phyloP scores from a whole-genome alignment of 2,888 invertebrate genomes.

The Nephrotoma guestfalica region DNA sequence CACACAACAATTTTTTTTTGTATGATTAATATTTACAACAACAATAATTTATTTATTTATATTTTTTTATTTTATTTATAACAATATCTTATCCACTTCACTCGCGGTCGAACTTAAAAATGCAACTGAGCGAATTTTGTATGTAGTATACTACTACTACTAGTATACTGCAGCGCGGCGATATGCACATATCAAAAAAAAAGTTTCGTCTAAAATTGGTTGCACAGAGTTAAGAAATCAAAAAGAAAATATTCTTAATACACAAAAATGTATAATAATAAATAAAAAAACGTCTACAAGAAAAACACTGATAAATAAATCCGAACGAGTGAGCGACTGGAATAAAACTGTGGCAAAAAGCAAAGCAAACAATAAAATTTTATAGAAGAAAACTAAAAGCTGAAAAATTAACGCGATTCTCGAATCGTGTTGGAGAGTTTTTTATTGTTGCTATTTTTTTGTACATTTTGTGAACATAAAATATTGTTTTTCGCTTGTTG shows the following conservation, averaged over 20 bases:
- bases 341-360: background rate
- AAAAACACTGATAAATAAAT: background rate
- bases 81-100: background rate
- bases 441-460: background rate
- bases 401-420: background rate
- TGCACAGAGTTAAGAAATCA: background rate
- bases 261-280: background rate
- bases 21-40: background rate
- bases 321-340: background rate
- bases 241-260: background rate
- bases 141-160: background rate
- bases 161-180: background rate
- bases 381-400: background rate
- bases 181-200: background rate
- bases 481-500: background rate
- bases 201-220: background rate
- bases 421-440: background rate
- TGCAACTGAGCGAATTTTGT: background rate
- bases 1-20: background rate
- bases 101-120: background rate
- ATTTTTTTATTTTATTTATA: background rate
- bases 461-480: background rate
- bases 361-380: background rate
- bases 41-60: background rate
- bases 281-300: background rate